Evolutionary conservation across 1,140 invertebrate species (phyloP).

Genomic region (Argopecten irradians): DNA sequence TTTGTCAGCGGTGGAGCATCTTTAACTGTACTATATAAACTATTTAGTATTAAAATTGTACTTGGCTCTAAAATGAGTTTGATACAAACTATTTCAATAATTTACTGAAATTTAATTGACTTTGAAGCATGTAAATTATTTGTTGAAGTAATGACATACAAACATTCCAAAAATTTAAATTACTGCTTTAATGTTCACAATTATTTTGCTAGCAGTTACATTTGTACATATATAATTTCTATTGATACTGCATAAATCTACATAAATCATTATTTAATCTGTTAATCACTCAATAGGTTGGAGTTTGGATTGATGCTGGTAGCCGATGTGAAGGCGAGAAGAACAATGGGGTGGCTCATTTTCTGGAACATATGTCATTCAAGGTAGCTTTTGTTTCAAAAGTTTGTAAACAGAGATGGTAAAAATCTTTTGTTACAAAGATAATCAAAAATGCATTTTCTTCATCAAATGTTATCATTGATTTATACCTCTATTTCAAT

Average conservation of each 20-base stretch:
- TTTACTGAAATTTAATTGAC: no score
- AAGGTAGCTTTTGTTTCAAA: constrained; percentile 82
- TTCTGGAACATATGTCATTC: constrained; percentile 99
- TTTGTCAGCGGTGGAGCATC: no score
- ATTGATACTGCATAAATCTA: neutral
- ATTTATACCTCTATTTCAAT: neutral
- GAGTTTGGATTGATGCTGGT: constrained; percentile 99
- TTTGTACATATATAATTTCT: neutral
- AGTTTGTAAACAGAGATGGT: neutral
- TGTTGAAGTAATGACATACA: no score
- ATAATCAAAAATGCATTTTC: no score
- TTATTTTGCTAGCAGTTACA: neutral
- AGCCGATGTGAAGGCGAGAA: constrained; percentile 95
- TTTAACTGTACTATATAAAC: no score
- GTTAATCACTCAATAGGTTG: constrained; percentile 81
- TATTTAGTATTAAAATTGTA: no score
- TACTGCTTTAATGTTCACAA: neutral
- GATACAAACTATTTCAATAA: no score
- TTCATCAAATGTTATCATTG: no score
- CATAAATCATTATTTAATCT: constrained; percentile 1
- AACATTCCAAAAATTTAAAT: constrained; percentile 86
- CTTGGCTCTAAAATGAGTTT: no score
- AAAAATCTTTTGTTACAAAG: neutral
- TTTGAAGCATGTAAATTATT: no score
- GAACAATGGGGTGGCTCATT: constrained; percentile 99